Evolutionary conservation across 2,113 vertebrate species (phyloP), one percentile per base, ranked within the genome.

Genomic region (Speoplatyrhinus poulsoni): DNA sequence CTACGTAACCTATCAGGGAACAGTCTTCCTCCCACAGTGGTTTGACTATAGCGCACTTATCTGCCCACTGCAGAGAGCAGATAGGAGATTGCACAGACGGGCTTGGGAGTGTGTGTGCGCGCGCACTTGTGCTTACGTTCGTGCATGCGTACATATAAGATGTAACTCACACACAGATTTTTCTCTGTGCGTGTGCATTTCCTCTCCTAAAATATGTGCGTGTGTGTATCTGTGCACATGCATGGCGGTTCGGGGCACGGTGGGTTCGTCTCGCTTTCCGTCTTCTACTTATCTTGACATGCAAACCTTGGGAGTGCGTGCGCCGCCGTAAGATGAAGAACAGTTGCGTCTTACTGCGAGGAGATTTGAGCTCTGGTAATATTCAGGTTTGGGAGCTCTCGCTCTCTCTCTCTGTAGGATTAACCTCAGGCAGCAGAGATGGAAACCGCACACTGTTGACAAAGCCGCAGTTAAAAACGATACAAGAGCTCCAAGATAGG

Each of bases 221-320:
- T 57, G 72, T 67, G 33, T 26, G 26, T 26, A 2, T 26, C 26
- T 26, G 26, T 26, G 26, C 26, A 26, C 26, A 2, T 41, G 6
- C 36, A 7, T 5, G 36, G 4, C 7, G 36, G 36, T 87, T 81
- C 83, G 62, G 67, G 48, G 69, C 60, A 47, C 75, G 81, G 59
- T 77, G 79, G 80, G 84, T 84, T 77, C 79, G 78, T 79, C 84
- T 87, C 78, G 77, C 81, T 84, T 85, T 86, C 76, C 83, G 76
- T 87, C 84, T 85, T 78, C 81, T 86, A 85, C 85, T 90, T 89
- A 89, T 90, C 89, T 86, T 87, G 86, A 89, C 89, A 90, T 87
- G 87, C 89, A 88, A 88, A 88, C 82, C 84, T 81, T 76, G 85
- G 84, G 83, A 83, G 85, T 82, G 83, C 83, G 86, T 83, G 87